Conservation (phyloP, 2,113 vertebrate genomes). For the Ammospiza nelsoni region DNA sequence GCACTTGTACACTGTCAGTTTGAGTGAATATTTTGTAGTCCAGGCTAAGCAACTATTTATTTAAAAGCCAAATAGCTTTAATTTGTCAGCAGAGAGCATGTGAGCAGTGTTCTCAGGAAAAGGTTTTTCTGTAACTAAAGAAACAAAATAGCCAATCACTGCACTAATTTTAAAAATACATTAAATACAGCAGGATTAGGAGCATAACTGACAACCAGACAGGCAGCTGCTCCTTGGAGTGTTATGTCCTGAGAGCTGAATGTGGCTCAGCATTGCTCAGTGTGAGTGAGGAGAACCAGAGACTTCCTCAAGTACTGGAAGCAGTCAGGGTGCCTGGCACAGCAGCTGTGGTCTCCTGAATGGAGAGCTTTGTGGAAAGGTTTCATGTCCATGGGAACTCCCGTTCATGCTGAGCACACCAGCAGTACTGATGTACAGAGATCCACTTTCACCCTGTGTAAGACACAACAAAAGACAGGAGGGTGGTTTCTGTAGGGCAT, state of each 20-base stretch:
- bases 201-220: neutral
- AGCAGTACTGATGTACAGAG: neutral
- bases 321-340: neutral
- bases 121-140: neutral
- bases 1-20: neutral
- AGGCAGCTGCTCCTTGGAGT: neutral
- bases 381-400: neutral
- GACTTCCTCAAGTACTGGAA: neutral
- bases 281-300: neutral
- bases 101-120: neutral
- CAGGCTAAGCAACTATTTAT: neutral
- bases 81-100: neutral
- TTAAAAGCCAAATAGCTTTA: neutral
- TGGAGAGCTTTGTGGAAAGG: neutral
- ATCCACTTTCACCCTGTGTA: neutral
- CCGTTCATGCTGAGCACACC: neutral
- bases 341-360: accelerated
- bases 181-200: neutral
- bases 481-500: neutral
- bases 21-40: neutral
- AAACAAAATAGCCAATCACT: neutral
- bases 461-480: neutral
- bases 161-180: neutral
- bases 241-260: neutral
- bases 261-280: neutral